Percentiles rank a stretch among this genome's conserved stretches.
These are phyloP conservation scores for Pan troglodytes DNA, from an alignment of 2,113 vertebrate species.

Conservation along the genomic window DNA sequence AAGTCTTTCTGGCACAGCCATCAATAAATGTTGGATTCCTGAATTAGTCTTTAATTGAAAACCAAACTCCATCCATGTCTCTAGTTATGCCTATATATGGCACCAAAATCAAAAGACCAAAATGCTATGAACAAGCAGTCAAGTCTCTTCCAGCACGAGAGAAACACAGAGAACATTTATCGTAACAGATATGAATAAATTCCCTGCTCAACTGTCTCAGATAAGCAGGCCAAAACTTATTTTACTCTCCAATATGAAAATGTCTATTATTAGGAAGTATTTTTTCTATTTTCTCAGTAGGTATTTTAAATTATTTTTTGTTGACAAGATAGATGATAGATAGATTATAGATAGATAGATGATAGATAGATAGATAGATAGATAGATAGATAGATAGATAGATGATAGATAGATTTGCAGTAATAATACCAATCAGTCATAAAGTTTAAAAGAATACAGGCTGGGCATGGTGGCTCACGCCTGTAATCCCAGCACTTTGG, in stretches of 20 bases:
- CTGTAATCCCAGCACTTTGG: too few relatives aligned
- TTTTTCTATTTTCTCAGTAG: not conserved
- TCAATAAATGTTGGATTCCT: not conserved
- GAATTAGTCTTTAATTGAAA: not conserved
- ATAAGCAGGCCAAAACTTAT: slow-evolving; percentile 26
- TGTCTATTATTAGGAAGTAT: not conserved
- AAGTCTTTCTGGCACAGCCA: not conserved
- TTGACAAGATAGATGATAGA: not conserved
- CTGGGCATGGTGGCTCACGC: too few relatives aligned
- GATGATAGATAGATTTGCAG: not conserved
- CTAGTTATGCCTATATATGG: slow-evolving; percentile 12
- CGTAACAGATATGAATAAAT: slow-evolving; percentile 43
- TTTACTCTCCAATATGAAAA: slow-evolving; percentile 16
- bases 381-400: not conserved
- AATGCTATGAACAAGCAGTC: slow-evolving; percentile 40
- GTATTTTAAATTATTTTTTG: slow-evolving; percentile 41
- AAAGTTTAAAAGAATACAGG: not conserved
- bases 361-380: not conserved
- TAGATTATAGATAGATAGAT: too few relatives aligned
- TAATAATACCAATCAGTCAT: not conserved
- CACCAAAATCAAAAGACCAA: slow-evolving; percentile 51
- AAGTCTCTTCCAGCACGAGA: slow-evolving; percentile 29
- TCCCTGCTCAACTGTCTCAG: slow-evolving; percentile 7
- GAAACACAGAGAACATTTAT: slow-evolving; percentile 53
- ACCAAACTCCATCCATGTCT: not conserved